These are phyloP conservation scores for Thumatha senex DNA, from an alignment of 2,888 invertebrate genomes.

Conservation along the genomic window DNA sequence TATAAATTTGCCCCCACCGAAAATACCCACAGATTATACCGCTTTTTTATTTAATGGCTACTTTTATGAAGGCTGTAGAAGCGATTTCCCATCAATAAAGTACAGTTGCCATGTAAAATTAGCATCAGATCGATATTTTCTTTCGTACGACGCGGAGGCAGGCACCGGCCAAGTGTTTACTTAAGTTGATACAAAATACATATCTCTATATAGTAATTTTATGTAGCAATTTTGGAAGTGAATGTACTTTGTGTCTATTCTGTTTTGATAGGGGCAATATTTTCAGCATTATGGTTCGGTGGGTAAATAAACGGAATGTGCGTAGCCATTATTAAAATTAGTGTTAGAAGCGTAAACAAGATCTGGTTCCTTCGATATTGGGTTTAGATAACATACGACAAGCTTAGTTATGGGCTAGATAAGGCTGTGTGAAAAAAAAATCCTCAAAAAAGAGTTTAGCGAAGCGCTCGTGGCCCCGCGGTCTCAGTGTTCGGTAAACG, in stretches of 20 bases:
- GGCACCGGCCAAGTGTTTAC: slow-evolving; percentile 42
- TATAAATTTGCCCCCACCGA: slow-evolving; percentile 24
- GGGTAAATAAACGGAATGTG: neutral
- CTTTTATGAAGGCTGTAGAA: slow-evolving; percentile 38
- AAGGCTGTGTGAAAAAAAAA: too few species aligned
- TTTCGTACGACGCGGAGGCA: slow-evolving; percentile 58
- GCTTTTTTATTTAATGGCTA: slow-evolving; percentile 36
- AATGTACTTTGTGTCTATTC: slow-evolving; percentile 1
- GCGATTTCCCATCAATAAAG: slow-evolving; percentile 63
- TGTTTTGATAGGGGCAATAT: neutral
- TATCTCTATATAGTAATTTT: slow-evolving; percentile 6
- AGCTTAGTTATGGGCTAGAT: too few species aligned
- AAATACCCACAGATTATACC: slow-evolving; percentile 18
- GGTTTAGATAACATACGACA: too few species aligned
- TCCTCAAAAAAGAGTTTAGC: too few species aligned
- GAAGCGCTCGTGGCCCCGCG: too few species aligned
- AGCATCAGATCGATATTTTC: slow-evolving; percentile 70
- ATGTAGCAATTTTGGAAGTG: slow-evolving; percentile 4
- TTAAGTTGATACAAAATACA: slow-evolving; percentile 16
- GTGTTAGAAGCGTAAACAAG: neutral
- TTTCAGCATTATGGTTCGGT: neutral
- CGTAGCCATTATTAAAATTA: neutral
- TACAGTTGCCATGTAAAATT: slow-evolving; percentile 54
- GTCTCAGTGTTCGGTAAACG: too few species aligned
- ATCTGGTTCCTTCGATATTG: too few species aligned